Percentiles rank a stretch among this genome's conserved stretches.
These are phyloP conservation scores for Ganaspis sp. DNA, from an alignment of 1,140 invertebrate species.

Conservation along the genomic window DNA sequence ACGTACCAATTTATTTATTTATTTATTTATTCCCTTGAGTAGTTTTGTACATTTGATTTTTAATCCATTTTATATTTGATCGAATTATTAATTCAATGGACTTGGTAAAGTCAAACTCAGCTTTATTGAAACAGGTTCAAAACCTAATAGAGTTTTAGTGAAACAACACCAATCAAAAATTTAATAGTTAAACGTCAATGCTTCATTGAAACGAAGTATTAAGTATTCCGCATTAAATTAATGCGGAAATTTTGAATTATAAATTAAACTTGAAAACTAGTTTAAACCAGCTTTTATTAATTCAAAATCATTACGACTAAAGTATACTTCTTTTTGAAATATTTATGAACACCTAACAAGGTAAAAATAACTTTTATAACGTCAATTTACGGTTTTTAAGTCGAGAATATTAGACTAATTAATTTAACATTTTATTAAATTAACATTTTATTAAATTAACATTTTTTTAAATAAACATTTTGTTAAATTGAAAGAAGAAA, in stretches of 20 bases:
- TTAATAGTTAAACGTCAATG: conserved; percentile 2
- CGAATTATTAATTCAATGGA: conserved; percentile 1
- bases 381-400: too few relatives aligned
- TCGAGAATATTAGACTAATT: too few relatives aligned
- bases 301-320: background rate
- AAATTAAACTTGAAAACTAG: background rate
- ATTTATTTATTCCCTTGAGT: too few relatives aligned
- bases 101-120: background rate
- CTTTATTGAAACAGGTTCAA: background rate
- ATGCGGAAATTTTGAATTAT: background rate
- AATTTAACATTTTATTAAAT: too few relatives aligned
- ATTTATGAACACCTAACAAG: too few relatives aligned
- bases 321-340: background rate
- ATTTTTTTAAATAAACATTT: too few relatives aligned
- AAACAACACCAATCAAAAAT: background rate
- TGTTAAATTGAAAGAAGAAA: too few relatives aligned
- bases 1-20: too few relatives aligned
- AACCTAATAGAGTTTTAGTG: background rate
- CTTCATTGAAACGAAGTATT: background rate
- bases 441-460: too few relatives aligned
- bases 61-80: background rate
- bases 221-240: background rate
- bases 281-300: background rate
- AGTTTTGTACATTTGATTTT: background rate
- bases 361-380: too few relatives aligned